Evolutionary conservation across 2,113 vertebrate species (phyloP).

Genomic region (Dendrocopos noguchii): DNA sequence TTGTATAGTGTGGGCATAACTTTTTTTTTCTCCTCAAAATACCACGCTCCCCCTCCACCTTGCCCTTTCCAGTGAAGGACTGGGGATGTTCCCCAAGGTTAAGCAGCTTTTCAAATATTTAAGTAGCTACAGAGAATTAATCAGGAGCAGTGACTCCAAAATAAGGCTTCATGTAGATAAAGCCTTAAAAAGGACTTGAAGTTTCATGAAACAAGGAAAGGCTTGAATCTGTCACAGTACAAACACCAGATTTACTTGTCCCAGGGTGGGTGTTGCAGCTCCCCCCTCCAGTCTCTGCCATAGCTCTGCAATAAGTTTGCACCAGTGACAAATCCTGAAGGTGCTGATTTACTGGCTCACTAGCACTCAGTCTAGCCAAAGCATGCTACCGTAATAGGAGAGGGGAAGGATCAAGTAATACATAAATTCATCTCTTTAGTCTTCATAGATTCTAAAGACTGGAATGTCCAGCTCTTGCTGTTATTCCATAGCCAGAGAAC

Average conservation of each 20-base stretch:
- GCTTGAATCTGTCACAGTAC: background rate
- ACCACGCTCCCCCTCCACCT: background rate
- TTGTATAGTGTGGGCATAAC: fast-evolving
- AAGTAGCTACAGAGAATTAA: background rate
- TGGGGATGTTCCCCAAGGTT: background rate
- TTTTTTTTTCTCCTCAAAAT: background rate
- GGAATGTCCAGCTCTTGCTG: fast-evolving
- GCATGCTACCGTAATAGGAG: fast-evolving
- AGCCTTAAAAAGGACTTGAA: background rate
- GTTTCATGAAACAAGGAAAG: background rate
- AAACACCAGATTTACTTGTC: background rate
- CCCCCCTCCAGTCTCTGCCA: background rate
- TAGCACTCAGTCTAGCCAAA: background rate
- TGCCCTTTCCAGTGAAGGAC: background rate
- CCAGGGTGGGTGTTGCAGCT: background rate
- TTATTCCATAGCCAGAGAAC: fast-evolving
- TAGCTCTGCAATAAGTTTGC: background rate
- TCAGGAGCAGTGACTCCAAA: background rate
- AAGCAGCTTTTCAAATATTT: background rate
- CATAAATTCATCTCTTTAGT: background rate
- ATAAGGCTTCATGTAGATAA: background rate
- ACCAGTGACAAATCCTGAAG: background rate
- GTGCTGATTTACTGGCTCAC: background rate
- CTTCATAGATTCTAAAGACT: background rate
- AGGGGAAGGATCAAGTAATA: background rate